Conservation (phyloP, 64 coral and sea anemone genomes). For the Montipora efflorescens region DNA sequence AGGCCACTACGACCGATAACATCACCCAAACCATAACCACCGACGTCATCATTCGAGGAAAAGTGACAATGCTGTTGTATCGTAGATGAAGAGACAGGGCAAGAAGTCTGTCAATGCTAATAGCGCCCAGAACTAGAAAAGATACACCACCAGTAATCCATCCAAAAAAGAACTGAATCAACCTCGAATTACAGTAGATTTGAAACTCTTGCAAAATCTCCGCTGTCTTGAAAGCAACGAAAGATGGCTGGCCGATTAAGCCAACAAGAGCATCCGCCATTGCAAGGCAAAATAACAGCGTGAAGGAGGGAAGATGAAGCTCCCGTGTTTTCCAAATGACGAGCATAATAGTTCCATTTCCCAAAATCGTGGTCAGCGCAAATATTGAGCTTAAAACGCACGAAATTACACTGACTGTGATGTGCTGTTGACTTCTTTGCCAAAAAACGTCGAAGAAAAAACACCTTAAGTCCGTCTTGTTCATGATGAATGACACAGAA, state of each 20-base stretch:
- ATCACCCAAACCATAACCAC: background rate
- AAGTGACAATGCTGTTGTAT: conserved; percentile 34
- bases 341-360: conserved; percentile 30
- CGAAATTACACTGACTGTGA: background rate
- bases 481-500: background rate
- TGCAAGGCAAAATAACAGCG: conserved; percentile 37
- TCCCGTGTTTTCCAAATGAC: conserved; percentile 32
- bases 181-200: background rate
- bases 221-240: conserved; percentile 29
- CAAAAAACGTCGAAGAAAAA: background rate
- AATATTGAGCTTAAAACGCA: conserved; percentile 37
- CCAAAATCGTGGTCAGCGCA: conserved; percentile 8
- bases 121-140: background rate
- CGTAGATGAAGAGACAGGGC: conserved; percentile 47
- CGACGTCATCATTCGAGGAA: background rate
- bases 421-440: background rate
- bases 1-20: background rate
- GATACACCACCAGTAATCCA: conserved; percentile 32
- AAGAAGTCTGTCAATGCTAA: conserved; percentile 38
- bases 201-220: background rate
- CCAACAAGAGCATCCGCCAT: conserved; percentile 40
- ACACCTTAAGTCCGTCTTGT: background rate
- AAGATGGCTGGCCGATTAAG: conserved; percentile 30
- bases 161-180: background rate
- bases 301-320: conserved; percentile 10